phyloP scores from a whole-genome alignment of 2,888 invertebrate species.

The Netelia inedita region DNA sequence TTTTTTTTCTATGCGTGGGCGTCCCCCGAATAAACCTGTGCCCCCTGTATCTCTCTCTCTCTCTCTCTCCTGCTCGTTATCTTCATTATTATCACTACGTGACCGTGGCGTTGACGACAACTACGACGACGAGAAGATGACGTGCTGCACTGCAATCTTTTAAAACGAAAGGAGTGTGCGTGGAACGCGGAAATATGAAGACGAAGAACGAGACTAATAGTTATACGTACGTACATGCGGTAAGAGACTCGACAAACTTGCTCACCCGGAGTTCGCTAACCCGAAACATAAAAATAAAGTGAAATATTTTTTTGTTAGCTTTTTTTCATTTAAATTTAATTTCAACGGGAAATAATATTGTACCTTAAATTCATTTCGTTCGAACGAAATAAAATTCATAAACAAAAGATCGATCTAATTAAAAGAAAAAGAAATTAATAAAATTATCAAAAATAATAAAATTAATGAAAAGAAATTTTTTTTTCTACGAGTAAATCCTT shows the following conservation, averaged over 20 bases:
- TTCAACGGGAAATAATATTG: not conserved
- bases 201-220: slow-evolving; percentile 24
- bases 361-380: not conserved
- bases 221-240: not conserved
- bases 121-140: slow-evolving; percentile 8
- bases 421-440: too few relatives aligned
- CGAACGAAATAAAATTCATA: too few relatives aligned
- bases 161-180: slow-evolving; percentile 54
- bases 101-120: slow-evolving; percentile 49
- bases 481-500: slow-evolving; percentile 18
- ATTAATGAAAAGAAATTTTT: slow-evolving; percentile 23
- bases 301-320: not conserved
- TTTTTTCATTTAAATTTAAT: not conserved
- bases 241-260: slow-evolving; percentile 12
- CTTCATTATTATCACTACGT: slow-evolving; percentile 63
- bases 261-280: slow-evolving; percentile 32
- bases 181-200: slow-evolving; percentile 61
- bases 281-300: slow-evolving; percentile 10
- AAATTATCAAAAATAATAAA: not conserved
- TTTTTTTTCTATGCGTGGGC: slow-evolving; percentile 62
- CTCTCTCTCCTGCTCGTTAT: slow-evolving; percentile 46
- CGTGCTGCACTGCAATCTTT: slow-evolving; percentile 41
- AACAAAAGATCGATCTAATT: too few relatives aligned
- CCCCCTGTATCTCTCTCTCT: slow-evolving; percentile 16
- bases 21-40: slow-evolving; percentile 58